Evolutionary conservation across 1,140 invertebrate species (phyloP).

Genomic region (Bombyx mori): ASM3026992v2 NC_085127.1:14437001-14437500

Average conservation of each 20-base stretch:
- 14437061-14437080: no score
- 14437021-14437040: neutral
- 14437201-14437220: slow-evolving; percentile 8
- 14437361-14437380: no score
- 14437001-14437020: no score
- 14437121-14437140: no score
- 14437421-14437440: no score
- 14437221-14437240: slow-evolving; percentile 7
- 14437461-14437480: neutral
- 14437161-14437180: neutral
- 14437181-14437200: slow-evolving; percentile 8
- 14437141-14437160: slow-evolving; percentile 2
- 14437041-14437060: no score
- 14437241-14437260: slow-evolving; percentile 9
- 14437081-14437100: no score
- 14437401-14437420: neutral
- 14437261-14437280: neutral
- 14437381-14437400: slow-evolving; percentile 8
- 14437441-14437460: neutral
- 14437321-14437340: no score
- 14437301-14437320: slow-evolving; percentile 1
- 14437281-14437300: neutral
- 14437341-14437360: no score
- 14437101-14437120: rapidly evolving
- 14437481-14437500: no score